Percentiles rank a stretch among this genome's conserved stretches.
Evolutionary conservation across 35 echinoderm and acorn worm species (phyloP).

Genomic region (Anneissia japonica): DNA sequence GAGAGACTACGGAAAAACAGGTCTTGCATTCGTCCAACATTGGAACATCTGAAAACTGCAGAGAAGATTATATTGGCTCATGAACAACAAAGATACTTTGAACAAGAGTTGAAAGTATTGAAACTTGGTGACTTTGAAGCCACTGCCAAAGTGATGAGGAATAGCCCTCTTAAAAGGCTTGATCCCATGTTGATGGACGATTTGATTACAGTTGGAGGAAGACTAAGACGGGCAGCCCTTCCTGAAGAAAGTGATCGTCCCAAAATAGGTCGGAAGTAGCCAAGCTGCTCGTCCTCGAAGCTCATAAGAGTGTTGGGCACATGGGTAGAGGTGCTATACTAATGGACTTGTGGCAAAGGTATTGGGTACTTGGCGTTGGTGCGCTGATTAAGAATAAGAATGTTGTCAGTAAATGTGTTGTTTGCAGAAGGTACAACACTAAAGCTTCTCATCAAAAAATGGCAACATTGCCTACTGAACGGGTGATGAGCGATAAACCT

Average conservation of each 20-base stretch:
- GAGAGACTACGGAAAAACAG: slow-evolving; percentile 10
- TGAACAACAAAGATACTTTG: slow-evolving; percentile 19
- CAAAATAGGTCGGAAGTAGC: slow-evolving; percentile 33
- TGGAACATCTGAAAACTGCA: slow-evolving; percentile 25
- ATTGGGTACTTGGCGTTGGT: slow-evolving; percentile 37
- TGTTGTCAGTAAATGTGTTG: slow-evolving; percentile 20
- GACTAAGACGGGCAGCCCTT: slow-evolving; percentile 26
- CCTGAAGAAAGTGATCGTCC: slow-evolving; percentile 45
- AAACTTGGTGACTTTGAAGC: neutral
- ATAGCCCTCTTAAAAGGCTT: slow-evolving; percentile 22
- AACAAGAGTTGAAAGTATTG: slow-evolving; percentile 9
- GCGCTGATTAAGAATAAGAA: slow-evolving; percentile 8
- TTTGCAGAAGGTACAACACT: slow-evolving; percentile 35
- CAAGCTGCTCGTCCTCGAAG: slow-evolving; percentile 34
- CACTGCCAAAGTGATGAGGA: slow-evolving; percentile 7
- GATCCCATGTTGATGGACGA: slow-evolving; percentile 40
- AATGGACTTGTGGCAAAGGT: slow-evolving; percentile 21
- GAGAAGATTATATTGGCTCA: slow-evolving; percentile 21
- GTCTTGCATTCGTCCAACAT: neutral
- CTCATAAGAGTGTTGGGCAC: slow-evolving; percentile 41
- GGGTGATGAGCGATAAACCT: slow-evolving; percentile 37
- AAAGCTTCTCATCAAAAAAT: slow-evolving; percentile 52
- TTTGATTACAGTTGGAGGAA: slow-evolving; percentile 34
- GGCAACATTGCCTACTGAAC: slow-evolving; percentile 45
- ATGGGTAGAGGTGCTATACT: slow-evolving; percentile 35